Evolutionary conservation across 2,888 invertebrate species (phyloP).

Genomic region (Archaeoteleia sp.): DNA sequence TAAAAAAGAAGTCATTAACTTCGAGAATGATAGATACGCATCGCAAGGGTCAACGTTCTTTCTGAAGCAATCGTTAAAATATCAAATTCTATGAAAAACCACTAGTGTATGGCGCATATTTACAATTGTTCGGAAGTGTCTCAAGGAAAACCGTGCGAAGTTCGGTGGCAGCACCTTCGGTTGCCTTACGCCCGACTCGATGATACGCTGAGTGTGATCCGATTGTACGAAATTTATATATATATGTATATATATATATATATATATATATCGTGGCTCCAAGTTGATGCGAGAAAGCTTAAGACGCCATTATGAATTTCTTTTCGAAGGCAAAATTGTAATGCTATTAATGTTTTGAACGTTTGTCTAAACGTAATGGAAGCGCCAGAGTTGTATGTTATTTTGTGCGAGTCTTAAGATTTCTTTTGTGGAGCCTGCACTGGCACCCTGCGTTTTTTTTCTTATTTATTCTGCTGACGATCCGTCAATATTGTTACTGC

Average conservation of each 20-base stretch:
- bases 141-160: constrained; percentile 33
- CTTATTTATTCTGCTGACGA: constrained; percentile 16
- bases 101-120: constrained; percentile 40
- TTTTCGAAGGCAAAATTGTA: constrained; percentile 1
- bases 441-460: constrained; percentile 15
- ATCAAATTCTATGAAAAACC: constrained; percentile 52
- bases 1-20: too few relatives aligned
- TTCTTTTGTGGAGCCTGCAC: too few relatives aligned
- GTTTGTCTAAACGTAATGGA: constrained; percentile 41
- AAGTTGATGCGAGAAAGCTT: too few relatives aligned
- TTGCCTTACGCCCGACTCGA: constrained; percentile 21
- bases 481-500: constrained; percentile 25
- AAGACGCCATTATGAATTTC: background rate
- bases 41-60: constrained; percentile 1
- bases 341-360: constrained; percentile 27
- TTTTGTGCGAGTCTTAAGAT: constrained; percentile 45
- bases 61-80: constrained; percentile 44
- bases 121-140: constrained; percentile 41
- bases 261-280: constrained; percentile 1
- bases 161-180: constrained; percentile 36
- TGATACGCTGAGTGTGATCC: constrained; percentile 4
- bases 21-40: too few relatives aligned
- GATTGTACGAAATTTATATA: constrained; percentile 4
- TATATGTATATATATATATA: constrained; percentile 16
- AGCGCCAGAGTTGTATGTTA: constrained; percentile 39